Evolutionary conservation across 2,797 vertebrate species (phyloP), one percentile per base, ranked within the genome.

Genomic region (Clamator glandarius): DNA sequence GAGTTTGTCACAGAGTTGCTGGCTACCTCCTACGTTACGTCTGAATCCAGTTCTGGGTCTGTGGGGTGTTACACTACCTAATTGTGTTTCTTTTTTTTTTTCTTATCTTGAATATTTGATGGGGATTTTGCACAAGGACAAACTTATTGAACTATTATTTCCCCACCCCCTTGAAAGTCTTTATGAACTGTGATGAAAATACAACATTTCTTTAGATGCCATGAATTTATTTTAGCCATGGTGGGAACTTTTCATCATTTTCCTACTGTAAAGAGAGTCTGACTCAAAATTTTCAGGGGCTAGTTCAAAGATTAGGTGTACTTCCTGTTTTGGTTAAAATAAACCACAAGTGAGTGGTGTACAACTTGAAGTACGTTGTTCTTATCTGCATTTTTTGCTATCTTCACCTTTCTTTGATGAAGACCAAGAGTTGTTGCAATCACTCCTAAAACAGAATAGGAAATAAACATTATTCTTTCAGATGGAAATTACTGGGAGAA

Each of bases 191-290:
- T 50, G 28, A 66, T 62, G 62, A 80, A 91, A 87, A 75, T 24
- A 39, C 3, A 79, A 82, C n/a, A 41, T 92, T 89, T 83, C 31
- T 73, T 89, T 59, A 57, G 58, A 91, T 50, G 33, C 31, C 3
- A 4, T 23, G 31, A 42, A 48, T 62, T 95, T 64, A 55, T 76
- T 95, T 92, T 85, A 87, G 81, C 54, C 42, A 9, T 14, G 8
- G 64, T 93, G 77, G 42, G 46, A 96, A 91, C 64, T 87, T 93
- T 67, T 35, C 42, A n/a, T 77, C 11, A 16, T 89, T 87, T 85
- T 85, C 51, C 23, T 73, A 31, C 28, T 59, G 55, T 78, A 89
- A 92, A 78, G 75, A 85, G 52, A 69, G 31, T 18, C 76, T 94
- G 84, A 88, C 54, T 95, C 72, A 87, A 80, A 36, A 33, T 90